Evolutionary conservation across 2,113 vertebrate genomes (phyloP).

Genomic region (Uropsilus gracilis): DNA sequence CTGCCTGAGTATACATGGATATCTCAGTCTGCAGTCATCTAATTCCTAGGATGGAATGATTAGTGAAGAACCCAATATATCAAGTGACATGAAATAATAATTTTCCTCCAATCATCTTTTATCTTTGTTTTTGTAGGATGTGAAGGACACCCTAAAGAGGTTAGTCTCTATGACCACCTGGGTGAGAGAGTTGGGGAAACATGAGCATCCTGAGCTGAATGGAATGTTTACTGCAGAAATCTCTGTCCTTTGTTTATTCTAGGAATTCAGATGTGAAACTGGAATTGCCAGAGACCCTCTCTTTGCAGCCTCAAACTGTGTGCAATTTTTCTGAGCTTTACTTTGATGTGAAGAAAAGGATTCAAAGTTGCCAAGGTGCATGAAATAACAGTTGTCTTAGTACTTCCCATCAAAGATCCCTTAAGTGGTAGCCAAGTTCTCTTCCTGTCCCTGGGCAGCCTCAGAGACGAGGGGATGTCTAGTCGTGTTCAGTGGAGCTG

Average conservation of each 20-base stretch:
- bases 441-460: too few relatives aligned
- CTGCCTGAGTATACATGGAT: neutral
- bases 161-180: too few relatives aligned
- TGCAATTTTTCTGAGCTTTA: slow-evolving; percentile 56
- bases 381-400: neutral
- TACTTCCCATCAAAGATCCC: neutral
- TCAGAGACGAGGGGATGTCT: too few relatives aligned
- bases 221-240: too few relatives aligned
- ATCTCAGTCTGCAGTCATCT: too few relatives aligned
- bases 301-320: neutral
- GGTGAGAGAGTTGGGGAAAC: too few relatives aligned
- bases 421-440: too few relatives aligned
- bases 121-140: slow-evolving; percentile 3
- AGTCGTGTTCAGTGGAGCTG: too few relatives aligned
- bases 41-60: too few relatives aligned
- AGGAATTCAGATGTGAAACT: slow-evolving; percentile 34
- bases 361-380: slow-evolving; percentile 51
- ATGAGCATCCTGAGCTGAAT: too few relatives aligned
- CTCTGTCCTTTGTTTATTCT: neutral
- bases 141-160: too few relatives aligned
- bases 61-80: too few relatives aligned
- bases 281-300: neutral
- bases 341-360: slow-evolving; percentile 34
- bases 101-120: neutral
- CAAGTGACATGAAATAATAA: neutral